phyloP scores from a whole-genome alignment of 2,888 invertebrate genomes.

The Synergus itoensis region DNA sequence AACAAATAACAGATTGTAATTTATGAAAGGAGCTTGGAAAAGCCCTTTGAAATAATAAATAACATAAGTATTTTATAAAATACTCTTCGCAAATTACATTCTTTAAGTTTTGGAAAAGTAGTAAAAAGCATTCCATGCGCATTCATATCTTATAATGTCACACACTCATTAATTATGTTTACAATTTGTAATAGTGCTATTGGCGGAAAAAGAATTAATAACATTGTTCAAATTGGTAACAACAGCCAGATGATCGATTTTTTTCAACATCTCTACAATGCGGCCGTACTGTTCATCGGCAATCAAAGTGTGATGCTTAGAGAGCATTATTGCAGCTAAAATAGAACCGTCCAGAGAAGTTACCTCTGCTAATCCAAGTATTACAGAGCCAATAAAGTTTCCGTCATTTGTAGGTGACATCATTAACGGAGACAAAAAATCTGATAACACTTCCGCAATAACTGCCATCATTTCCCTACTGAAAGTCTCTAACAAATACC shows the following conservation, averaged over 20 bases:
- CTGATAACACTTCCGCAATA: slow-evolving; percentile 16
- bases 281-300: not conserved
- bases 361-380: not conserved
- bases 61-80: too few relatives aligned
- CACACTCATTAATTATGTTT: too few relatives aligned
- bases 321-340: not conserved
- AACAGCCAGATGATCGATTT: slow-evolving; percentile 5
- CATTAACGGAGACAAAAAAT: not conserved
- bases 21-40: not conserved
- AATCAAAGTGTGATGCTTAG: not conserved
- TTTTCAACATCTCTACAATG: slow-evolving; percentile 16
- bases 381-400: not conserved
- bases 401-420: too few relatives aligned
- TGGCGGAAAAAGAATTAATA: not conserved
- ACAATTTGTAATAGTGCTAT: too few relatives aligned
- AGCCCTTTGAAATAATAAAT: not conserved
- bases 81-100: not conserved
- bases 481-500: slow-evolving; percentile 45
- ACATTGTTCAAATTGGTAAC: not conserved
- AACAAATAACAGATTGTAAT: not conserved
- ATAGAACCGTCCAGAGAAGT: slow-evolving; percentile 1
- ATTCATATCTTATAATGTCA: not conserved
- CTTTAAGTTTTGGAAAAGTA: not conserved
- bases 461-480: slow-evolving; percentile 44
- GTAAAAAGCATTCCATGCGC: not conserved